Evolutionary conservation across 2,113 vertebrate species (phyloP).

Genomic region (Gambusia holbrooki): DNA sequence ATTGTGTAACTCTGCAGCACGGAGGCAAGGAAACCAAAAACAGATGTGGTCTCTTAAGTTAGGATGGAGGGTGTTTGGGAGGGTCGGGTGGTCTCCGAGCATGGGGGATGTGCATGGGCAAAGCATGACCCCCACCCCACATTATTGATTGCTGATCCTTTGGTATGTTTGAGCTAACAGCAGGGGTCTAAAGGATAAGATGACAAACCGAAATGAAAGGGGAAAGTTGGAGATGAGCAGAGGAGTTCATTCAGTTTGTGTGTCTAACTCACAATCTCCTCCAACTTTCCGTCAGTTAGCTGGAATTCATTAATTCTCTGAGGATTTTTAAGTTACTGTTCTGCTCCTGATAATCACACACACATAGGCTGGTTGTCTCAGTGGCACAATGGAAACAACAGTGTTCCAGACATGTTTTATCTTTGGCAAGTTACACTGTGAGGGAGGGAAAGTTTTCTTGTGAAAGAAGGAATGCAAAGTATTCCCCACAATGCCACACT

Average conservation of each 20-base stretch:
- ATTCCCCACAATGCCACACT: slow-evolving; percentile 80
- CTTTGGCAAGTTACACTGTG: slow-evolving; percentile 66
- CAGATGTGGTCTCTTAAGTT: slow-evolving; percentile 82
- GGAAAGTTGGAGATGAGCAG: background rate
- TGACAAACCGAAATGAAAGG: slow-evolving; percentile 57
- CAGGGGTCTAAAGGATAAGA: slow-evolving; percentile 58
- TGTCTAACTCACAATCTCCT: slow-evolving; percentile 7
- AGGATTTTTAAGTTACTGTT: slow-evolving; percentile 12
- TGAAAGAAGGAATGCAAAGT: slow-evolving; percentile 79
- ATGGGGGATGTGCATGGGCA: slow-evolving; percentile 39
- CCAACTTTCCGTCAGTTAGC: slow-evolving; percentile 2
- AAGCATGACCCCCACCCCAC: slow-evolving; percentile 61
- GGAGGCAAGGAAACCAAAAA: slow-evolving; percentile 82
- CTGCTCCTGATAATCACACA: slow-evolving; percentile 13
- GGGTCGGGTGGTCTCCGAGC: slow-evolving; percentile 8
- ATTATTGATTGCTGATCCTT: slow-evolving; percentile 82
- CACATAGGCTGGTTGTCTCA: slow-evolving; percentile 36
- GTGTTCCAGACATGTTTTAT: slow-evolving; percentile 63
- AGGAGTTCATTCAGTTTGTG: slow-evolving; percentile 11
- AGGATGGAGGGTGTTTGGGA: slow-evolving; percentile 31
- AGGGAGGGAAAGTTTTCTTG: slow-evolving; percentile 70
- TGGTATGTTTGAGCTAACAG: slow-evolving; percentile 78
- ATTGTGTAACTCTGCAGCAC: slow-evolving; percentile 76
- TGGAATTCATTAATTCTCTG: slow-evolving; percentile 24
- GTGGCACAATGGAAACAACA: slow-evolving; percentile 48